phyloP scores from a whole-genome alignment of 1,140 invertebrate species.

The Heliconius himera region DNA sequence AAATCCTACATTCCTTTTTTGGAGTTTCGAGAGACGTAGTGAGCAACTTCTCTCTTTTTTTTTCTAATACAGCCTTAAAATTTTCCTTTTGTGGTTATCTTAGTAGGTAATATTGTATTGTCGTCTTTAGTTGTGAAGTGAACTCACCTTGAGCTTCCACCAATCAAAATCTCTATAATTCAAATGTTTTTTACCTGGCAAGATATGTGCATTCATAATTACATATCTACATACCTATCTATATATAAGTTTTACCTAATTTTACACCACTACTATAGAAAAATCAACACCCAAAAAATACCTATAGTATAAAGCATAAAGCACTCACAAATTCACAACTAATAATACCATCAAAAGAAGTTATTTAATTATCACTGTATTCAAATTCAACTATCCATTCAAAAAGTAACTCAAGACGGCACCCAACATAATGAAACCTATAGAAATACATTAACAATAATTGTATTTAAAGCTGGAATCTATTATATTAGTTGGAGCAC shows the following conservation, averaged over 20 bases:
- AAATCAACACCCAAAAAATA: not conserved
- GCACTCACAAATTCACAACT: not conserved
- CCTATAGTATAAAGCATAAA: not conserved
- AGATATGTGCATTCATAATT: too few species aligned
- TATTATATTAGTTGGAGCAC: not conserved
- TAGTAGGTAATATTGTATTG: too few species aligned
- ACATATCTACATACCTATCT: too few species aligned
- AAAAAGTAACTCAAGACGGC: not conserved
- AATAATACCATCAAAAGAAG: not conserved
- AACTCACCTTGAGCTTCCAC: too few species aligned
- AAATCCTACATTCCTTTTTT: too few species aligned
- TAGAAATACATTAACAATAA: not conserved
- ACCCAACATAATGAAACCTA: not conserved
- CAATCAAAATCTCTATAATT: too few species aligned
- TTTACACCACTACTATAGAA: not conserved
- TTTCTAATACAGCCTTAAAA: too few species aligned
- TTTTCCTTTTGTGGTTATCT: too few species aligned
- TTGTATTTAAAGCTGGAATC: not conserved
- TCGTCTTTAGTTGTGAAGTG: too few species aligned
- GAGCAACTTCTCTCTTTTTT: too few species aligned
- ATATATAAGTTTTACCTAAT: not conserved
- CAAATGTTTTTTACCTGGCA: too few species aligned
- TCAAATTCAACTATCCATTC: not conserved
- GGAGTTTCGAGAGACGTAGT: too few species aligned
- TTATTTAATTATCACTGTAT: not conserved